Evolutionary conservation across 2,113 vertebrate genomes (phyloP), one percentile per base, ranked within the genome.

Genomic region (Carassius gibelio): DNA sequence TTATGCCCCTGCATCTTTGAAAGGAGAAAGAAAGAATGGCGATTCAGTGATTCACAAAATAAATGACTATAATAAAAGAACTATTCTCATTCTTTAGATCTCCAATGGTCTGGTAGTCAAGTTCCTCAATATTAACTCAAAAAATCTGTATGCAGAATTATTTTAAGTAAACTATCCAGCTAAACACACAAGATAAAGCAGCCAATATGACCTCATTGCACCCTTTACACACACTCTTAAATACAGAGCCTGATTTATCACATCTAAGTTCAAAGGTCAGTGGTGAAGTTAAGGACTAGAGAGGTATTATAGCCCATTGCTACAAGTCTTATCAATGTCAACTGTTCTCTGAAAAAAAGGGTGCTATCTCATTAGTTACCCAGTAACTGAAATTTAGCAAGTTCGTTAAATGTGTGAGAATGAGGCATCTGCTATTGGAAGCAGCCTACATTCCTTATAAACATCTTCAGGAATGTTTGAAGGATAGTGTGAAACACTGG

Each of bases 341-440:
- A 75, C 48, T 77, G 42, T 38, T 76, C 34, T 57, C 72, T 82
- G 52, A 74, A 57, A 84, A 80, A 14, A 84, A 15, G 7, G 10
- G 17, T 15, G 52, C 42, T 84, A 81, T 84, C 82, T 84, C 34
- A 61, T 48, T 15, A 14, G 23, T n/a, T 69, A 79, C 4, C 30
- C 30, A 81, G 78, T 75, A 69, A 26, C 75, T 57, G 23, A 84
- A 45, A 52, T 52, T 15, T 26, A 59, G 34, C 75, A 19, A 81
- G 45, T 30, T 77, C 14, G 36, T 48, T 5, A 10, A 74, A 71
- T 55, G 48, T 21, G 36, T 81, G 34, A 84, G 64, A 86, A 68
- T 15, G 19, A 34, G 74, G 30, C 76, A 84, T 62, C 68, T 87
- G 81, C 62, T 75, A 77, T 42, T n/a, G 50, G 45, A 71, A 55